Evolutionary conservation across 2,888 invertebrate genomes (phyloP).

Genomic region (Conistra vaccinii): DNA sequence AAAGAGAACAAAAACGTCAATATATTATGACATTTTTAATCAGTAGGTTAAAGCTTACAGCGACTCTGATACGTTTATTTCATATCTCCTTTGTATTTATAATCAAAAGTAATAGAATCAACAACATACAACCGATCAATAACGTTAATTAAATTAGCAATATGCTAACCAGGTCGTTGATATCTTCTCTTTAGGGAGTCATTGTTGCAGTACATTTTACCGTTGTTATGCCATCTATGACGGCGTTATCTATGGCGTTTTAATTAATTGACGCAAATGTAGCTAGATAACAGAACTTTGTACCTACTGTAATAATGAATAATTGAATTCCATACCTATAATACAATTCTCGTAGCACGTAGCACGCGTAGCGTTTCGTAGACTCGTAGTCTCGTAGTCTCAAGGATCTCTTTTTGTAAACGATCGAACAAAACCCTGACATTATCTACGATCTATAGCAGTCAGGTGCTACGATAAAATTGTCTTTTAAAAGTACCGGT

Average conservation of each 20-base stretch:
- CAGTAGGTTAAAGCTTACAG: neutral
- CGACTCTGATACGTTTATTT: neutral
- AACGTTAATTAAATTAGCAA: constrained; percentile 38
- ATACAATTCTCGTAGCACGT: constrained; percentile 30
- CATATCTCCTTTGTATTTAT: neutral
- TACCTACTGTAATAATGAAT: neutral
- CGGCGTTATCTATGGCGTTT: neutral
- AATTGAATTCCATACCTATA: neutral
- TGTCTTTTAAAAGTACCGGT: constrained; percentile 31
- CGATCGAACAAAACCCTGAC: constrained; percentile 28
- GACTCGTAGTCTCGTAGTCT: constrained; percentile 34
- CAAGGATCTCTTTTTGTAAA: constrained; percentile 29
- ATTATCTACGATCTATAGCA: constrained; percentile 37
- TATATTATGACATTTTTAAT: constrained; percentile 20
- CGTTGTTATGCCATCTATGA: constrained; percentile 2
- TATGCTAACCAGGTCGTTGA: constrained; percentile 46
- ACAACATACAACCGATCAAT: constrained; percentile 16
- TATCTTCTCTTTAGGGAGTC: constrained; percentile 54
- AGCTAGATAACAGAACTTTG: constrained; percentile 1
- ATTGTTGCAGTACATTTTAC: constrained; percentile 30
- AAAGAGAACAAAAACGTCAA: constrained; percentile 24
- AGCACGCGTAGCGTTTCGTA: constrained; percentile 49
- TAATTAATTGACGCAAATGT: constrained; percentile 12
- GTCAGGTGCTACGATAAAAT: constrained; percentile 45
- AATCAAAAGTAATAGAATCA: neutral